Conservation (phyloP, 30 jellyfish, hydroid and myxozoan genomes). For the Rhopilema esculentum region DNA sequence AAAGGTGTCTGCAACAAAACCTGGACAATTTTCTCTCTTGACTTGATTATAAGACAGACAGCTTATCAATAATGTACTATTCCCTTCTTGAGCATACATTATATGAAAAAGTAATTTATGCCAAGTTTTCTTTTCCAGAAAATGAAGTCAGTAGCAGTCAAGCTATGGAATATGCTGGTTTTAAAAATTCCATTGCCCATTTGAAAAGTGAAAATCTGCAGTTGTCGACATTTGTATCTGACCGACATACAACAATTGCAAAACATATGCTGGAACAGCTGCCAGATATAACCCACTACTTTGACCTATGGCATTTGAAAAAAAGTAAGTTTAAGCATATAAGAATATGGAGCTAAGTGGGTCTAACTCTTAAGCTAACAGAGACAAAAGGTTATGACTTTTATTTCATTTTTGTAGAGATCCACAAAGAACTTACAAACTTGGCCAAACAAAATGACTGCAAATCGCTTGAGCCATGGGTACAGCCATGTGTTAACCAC, state of each 20-base stretch:
- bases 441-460: background rate
- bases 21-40: too few species aligned
- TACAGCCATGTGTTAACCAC: conserved; percentile 8
- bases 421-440: background rate
- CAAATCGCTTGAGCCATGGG: conserved; percentile 8
- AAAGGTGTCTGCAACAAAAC: too few species aligned
- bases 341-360: too few species aligned
- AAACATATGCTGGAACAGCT: conserved; percentile 36
- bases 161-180: conserved; percentile 16
- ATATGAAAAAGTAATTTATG: too few species aligned
- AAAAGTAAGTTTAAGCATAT: too few species aligned
- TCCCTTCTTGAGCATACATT: too few species aligned
- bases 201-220: background rate
- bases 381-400: too few species aligned
- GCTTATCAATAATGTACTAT: too few species aligned
- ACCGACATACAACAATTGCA: conserved; percentile 26
- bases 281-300: conserved; percentile 12
- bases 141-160: background rate
- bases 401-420: background rate
- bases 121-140: too few species aligned
- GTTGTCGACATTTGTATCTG: conserved; percentile 28
- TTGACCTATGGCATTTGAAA: conserved; percentile 69
- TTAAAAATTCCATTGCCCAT: background rate
- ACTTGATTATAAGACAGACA: too few species aligned
- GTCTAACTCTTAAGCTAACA: too few species aligned